A percentile compares a stretch with the other conserved stretches of the same genome.
phyloP scores from a whole-genome alignment of 2,797 vertebrate genomes.

The Dipus sagitta region DNA sequence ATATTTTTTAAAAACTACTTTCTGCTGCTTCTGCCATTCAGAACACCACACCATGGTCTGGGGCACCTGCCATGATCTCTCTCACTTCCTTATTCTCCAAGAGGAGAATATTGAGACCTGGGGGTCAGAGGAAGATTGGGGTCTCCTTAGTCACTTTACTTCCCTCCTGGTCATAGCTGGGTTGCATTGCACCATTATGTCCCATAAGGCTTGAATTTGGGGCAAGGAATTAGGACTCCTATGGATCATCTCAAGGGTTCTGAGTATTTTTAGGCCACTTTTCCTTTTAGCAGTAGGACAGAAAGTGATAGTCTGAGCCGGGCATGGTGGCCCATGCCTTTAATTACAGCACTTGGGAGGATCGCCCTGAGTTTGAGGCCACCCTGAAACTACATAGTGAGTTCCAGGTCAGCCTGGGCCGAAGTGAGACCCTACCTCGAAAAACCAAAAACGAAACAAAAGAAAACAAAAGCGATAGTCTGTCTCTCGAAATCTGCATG shows the following conservation, averaged over 20 bases:
- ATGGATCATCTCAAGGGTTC: constrained; percentile 4
- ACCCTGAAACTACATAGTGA: too few species aligned
- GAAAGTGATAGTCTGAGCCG: neutral
- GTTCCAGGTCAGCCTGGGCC: too few species aligned
- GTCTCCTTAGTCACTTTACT: neutral
- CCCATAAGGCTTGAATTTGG: constrained; percentile 32
- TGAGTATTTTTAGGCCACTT: constrained; percentile 45
- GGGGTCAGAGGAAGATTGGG: neutral
- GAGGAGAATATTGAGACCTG: constrained; percentile 2
- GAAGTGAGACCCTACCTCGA: too few species aligned
- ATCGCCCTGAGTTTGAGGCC: too few species aligned
- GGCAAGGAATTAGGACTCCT: constrained; percentile 35
- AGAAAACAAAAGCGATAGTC: neutral
- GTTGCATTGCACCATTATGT: neutral
- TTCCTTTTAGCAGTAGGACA: constrained; percentile 44
- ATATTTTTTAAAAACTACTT: constrained; percentile 34
- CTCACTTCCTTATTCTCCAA: constrained; percentile 26
- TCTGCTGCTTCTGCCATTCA: constrained; percentile 49
- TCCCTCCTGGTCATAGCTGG: constrained; percentile 1
- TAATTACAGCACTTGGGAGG: too few species aligned
- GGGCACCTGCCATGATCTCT: neutral
- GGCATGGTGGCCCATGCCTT: too few species aligned
- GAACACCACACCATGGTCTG: neutral
- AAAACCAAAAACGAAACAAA: too few species aligned
- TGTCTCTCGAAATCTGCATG: constrained; percentile 13